Conservation (phyloP, 2,797 vertebrate species). For the Danio aesculapii region DNA sequence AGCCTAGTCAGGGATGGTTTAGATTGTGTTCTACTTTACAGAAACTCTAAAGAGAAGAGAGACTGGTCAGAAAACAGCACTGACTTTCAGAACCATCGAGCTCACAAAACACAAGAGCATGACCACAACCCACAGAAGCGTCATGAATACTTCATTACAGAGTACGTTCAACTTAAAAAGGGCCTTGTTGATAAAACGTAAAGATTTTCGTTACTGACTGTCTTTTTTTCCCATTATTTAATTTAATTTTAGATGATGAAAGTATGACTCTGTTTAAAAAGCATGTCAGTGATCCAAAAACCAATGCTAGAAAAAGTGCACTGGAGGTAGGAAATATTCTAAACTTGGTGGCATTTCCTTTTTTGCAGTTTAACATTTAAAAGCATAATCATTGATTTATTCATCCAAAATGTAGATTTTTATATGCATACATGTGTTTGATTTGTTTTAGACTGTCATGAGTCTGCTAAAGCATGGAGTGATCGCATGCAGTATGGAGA, state of each 20-base stretch:
- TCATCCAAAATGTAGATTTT: background rate
- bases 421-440: background rate
- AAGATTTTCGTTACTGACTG: background rate
- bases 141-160: constrained; percentile 25
- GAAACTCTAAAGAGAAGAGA: constrained; percentile 59
- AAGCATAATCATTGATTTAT: no score
- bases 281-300: constrained; percentile 85
- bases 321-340: constrained; percentile 82
- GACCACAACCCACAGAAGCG: background rate
- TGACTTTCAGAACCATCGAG: constrained; percentile 80
- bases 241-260: constrained; percentile 77
- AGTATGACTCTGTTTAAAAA: constrained; percentile 82
- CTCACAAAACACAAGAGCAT: constrained; percentile 67
- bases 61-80: constrained; percentile 69
- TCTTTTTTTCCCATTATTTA: background rate
- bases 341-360: background rate
- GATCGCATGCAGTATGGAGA: constrained; percentile 75
- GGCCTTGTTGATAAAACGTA: background rate
- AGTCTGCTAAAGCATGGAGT: constrained; percentile 85
- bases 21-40: background rate
- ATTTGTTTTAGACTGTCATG: constrained; percentile 80
- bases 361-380: no score
- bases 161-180: constrained; percentile 33
- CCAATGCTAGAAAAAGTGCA: constrained; percentile 89
- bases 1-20: background rate